Percentiles rank a stretch among this genome's conserved stretches.
These are phyloP conservation scores for Patagioenas fasciata DNA, from an alignment of 2,113 vertebrate genomes.

Conservation along the genomic window DNA sequence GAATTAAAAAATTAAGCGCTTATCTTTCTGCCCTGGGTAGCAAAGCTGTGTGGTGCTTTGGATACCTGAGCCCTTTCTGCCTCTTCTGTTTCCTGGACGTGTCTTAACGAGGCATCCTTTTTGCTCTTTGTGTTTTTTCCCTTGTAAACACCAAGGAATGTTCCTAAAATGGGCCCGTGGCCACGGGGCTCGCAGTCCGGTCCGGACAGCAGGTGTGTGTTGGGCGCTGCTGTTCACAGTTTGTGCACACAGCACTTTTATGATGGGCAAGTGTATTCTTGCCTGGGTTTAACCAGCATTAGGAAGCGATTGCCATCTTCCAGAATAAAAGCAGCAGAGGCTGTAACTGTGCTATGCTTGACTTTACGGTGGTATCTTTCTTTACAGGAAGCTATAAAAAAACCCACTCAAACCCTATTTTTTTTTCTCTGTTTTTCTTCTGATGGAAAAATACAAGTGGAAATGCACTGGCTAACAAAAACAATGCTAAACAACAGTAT, in stretches of 20 bases:
- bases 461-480: background rate
- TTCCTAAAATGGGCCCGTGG: background rate
- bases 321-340: background rate
- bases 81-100: background rate
- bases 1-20: background rate
- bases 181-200: background rate
- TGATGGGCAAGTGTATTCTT: background rate
- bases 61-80: background rate
- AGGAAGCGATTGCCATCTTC: background rate
- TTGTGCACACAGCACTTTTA: accelerated
- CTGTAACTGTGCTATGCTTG: background rate
- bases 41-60: background rate
- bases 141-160: background rate
- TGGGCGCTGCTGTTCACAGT: background rate
- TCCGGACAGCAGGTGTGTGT: background rate
- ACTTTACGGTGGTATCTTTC: background rate
- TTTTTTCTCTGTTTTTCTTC: accelerated
- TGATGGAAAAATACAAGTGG: background rate
- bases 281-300: background rate
- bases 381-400: background rate
- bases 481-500: background rate
- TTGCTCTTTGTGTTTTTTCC: background rate
- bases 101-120: background rate
- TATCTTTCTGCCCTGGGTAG: background rate
- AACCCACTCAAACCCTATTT: too few relatives aligned